Base-by-base conservation (phyloP, 2,888 invertebrate species). In the Pandemis cinnamomeana region DNA sequence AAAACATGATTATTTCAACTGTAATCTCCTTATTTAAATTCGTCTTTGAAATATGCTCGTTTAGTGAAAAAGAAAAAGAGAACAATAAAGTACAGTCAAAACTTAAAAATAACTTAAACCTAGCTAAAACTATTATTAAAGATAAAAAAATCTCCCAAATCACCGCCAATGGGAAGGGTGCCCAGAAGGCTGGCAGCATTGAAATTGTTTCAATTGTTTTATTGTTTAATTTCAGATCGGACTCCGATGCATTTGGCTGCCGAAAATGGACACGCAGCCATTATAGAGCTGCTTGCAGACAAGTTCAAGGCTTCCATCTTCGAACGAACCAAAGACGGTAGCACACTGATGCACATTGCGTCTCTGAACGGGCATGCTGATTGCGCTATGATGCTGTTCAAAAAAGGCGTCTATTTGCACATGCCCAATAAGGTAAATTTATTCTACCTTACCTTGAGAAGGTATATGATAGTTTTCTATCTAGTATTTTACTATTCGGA, bases 211-310 rank as follows among this genome's bases (percentile, higher is more conserved):
- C 6, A 5, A 51, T n/a, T 51, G 6, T 51, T 7, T 8, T 3
- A 20, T 15, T 42, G 41, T 20, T 7, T 58, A 20, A 66, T 74
- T 85, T 15, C 91, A 95, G 99, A 99, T 93, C 96, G 99, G 64
- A 99, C 99, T 2, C 99, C 99, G 0, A 97, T 99, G 95, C 99
- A 99, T 90, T 95, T 99, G 84, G 99, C 99, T 13, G 99, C 99
- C 0, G 99, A 99, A 91, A 97, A 98, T 84, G 99, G 99, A 0
- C 98, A 99, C 88, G 99, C 99, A 1, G 96, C 96, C 71, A 97
- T 99, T 83, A 99, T 99, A 76, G 99, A 99, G 89, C 95, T 99
- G 6, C 93, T 99, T 69, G 98, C 99, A 0, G 99, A 99, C 89
- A 99, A 99, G 92, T 99, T 99, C 93, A 98, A 98, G 89, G 99